Evolutionary conservation across 2,888 invertebrate species (phyloP).

Genomic region (Agrotis puta): DNA sequence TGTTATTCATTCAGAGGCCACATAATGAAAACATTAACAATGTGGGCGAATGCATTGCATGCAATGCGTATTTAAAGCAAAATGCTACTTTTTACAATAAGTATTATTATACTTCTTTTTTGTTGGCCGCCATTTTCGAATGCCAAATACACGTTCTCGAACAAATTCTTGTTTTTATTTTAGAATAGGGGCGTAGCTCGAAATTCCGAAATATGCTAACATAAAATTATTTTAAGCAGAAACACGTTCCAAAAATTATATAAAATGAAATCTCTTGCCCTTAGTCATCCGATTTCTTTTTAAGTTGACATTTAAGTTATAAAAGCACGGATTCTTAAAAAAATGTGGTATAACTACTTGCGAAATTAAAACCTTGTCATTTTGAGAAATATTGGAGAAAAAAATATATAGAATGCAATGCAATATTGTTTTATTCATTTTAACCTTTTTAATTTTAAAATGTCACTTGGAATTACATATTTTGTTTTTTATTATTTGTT

Average conservation of each 20-base stretch:
- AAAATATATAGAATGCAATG: conserved; percentile 27
- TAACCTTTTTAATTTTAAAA: conserved; percentile 50
- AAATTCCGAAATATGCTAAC: conserved; percentile 38
- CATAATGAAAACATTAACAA: conserved; percentile 63
- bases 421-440: conserved; percentile 45
- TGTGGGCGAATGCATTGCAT: conserved; percentile 56
- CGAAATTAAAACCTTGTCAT: conserved; percentile 59
- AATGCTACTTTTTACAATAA: conserved; percentile 47
- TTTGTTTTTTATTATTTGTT: conserved; percentile 12
- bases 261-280: conserved; percentile 59
- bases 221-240: conserved; percentile 35
- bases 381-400: conserved; percentile 43
- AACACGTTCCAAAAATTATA: conserved; percentile 58
- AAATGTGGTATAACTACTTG: conserved; percentile 52
- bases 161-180: conserved; percentile 41
- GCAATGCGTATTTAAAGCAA: conserved; percentile 60
- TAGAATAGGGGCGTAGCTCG: conserved; percentile 39
- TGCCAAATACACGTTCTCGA: conserved; percentile 18
- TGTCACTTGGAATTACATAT: conserved; percentile 36
- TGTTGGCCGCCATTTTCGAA: conserved; percentile 38
- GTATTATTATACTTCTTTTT: conserved; percentile 17
- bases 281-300: conserved; percentile 69
- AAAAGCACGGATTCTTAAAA: conserved; percentile 55
- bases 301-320: conserved; percentile 61
- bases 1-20: conserved; percentile 58